Evolutionary conservation across 2,888 invertebrate genomes (phyloP).

Genomic region (Acleris literana): DNA sequence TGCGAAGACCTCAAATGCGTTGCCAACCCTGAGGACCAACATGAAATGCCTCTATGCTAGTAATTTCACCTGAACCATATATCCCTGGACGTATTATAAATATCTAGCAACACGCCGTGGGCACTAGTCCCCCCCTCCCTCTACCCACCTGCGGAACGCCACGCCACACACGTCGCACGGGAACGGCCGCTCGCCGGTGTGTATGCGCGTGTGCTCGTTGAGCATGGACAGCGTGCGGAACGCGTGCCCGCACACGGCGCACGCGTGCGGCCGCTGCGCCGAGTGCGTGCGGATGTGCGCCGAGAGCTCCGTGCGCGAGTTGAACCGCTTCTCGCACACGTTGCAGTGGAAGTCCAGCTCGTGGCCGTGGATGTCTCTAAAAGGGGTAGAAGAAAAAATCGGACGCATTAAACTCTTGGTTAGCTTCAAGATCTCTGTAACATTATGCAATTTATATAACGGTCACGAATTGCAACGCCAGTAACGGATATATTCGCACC

Average conservation of each 20-base stretch:
- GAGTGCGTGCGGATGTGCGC: constrained; percentile 37
- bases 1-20: too few relatives aligned
- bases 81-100: too few relatives aligned
- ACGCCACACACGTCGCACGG: constrained; percentile 70
- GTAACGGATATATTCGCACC: too few relatives aligned
- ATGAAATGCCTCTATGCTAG: too few relatives aligned
- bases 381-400: background rate
- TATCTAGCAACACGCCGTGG: too few relatives aligned
- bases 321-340: constrained; percentile 39
- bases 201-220: constrained; percentile 62
- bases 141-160: constrained; percentile 54
- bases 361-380: constrained; percentile 34
- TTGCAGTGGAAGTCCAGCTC: constrained; percentile 37
- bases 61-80: too few relatives aligned
- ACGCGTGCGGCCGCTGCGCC: constrained; percentile 44
- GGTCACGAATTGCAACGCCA: too few relatives aligned
- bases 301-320: constrained; percentile 36
- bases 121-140: too few relatives aligned
- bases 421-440: too few relatives aligned
- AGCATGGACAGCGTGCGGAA: constrained; percentile 63
- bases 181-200: constrained; percentile 65
- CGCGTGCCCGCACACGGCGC: constrained; percentile 56
- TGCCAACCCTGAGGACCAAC: too few relatives aligned
- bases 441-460: too few relatives aligned
- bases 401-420: too few relatives aligned